Evolutionary conservation across 2,888 invertebrate genomes (phyloP).

Genomic region (Eustalomyia histrio): DNA sequence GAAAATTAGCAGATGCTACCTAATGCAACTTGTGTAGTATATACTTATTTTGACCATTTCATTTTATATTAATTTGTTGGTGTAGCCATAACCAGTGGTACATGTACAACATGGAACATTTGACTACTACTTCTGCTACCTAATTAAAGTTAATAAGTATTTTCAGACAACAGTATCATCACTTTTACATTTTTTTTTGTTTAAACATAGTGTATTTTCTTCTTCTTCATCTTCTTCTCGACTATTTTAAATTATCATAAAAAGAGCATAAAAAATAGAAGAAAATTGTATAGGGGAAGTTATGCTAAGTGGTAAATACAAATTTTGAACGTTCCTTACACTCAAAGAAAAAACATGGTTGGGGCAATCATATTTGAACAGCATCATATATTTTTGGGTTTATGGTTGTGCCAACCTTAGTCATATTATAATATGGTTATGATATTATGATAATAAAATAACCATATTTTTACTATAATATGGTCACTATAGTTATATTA

Average conservation of each 20-base stretch:
- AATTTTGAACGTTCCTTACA: no score
- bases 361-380: no score
- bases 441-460: no score
- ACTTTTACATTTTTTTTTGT: conserved; percentile 52
- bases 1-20: conserved; percentile 59
- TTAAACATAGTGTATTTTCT: conserved; percentile 12
- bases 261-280: conserved; percentile 10
- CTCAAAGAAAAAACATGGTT: no score
- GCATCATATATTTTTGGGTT: no score
- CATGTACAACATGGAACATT: conserved; percentile 34
- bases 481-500: no score
- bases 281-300: neutral
- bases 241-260: conserved; percentile 54
- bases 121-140: conserved; percentile 53
- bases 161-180: conserved; percentile 63
- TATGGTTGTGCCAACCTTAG: no score
- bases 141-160: conserved; percentile 66
- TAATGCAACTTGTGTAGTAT: conserved; percentile 24
- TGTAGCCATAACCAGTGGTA: conserved; percentile 20
- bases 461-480: no score
- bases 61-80: conserved; percentile 9
- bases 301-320: neutral
- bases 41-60: conserved; percentile 49
- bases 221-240: conserved; percentile 25
- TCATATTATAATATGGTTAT: no score